These are phyloP conservation scores for Xanthorhoe spadicearia DNA, from an alignment of 2,888 invertebrate genomes.

Conservation along the genomic window DNA sequence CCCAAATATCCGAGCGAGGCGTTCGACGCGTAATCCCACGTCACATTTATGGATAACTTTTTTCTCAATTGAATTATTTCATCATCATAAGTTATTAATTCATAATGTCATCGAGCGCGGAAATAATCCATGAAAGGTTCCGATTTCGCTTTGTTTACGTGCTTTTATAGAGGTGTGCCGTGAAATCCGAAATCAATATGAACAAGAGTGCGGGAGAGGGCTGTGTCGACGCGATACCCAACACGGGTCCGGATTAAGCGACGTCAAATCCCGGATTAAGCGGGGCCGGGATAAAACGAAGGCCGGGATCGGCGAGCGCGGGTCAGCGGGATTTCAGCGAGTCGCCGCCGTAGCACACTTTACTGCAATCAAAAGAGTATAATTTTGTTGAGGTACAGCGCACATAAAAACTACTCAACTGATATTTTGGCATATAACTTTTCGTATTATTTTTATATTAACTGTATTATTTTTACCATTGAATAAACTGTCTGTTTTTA, in stretches of 20 bases:
- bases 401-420: neutral
- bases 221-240: conserved; percentile 86
- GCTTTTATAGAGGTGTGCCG: conserved; percentile 62
- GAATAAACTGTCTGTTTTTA: neutral
- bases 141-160: conserved; percentile 60
- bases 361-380: neutral
- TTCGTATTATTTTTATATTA: no score
- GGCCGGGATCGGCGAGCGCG: conserved; percentile 75
- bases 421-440: neutral
- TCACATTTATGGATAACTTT: conserved; percentile 75
- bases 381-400: neutral
- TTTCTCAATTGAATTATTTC: conserved; percentile 73
- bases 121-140: conserved; percentile 61
- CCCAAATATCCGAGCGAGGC: conserved; percentile 76
- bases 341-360: conserved; percentile 59
- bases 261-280: conserved; percentile 85
- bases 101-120: conserved; percentile 48
- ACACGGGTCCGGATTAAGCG: conserved; percentile 88
- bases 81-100: conserved; percentile 62
- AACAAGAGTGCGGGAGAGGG: conserved; percentile 71
- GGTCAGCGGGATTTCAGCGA: conserved; percentile 78
- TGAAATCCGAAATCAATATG: conserved; percentile 78
- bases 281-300: conserved; percentile 78
- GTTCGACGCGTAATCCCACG: conserved; percentile 73
- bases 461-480: neutral